These are phyloP conservation scores for Margaritifera margaritifera DNA, from an alignment of 2,888 invertebrate genomes.

Conservation along the genomic window DNA sequence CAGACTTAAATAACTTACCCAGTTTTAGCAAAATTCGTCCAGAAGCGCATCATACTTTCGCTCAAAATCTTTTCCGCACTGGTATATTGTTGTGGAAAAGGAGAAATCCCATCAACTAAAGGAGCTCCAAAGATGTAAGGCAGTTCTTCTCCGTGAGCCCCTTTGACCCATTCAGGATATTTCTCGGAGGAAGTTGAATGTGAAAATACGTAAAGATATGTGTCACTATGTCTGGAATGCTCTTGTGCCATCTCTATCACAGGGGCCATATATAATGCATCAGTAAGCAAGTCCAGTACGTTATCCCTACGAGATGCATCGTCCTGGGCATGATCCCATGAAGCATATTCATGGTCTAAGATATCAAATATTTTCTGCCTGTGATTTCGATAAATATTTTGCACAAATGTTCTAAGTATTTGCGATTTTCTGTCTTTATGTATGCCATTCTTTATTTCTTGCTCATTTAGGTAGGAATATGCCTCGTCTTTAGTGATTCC, in stretches of 20 bases:
- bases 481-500: slow-evolving; percentile 76
- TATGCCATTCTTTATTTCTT: slow-evolving; percentile 89
- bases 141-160: slow-evolving; percentile 67
- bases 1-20: slow-evolving; percentile 53
- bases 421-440: slow-evolving; percentile 91
- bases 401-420: slow-evolving; percentile 87
- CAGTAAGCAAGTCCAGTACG: slow-evolving; percentile 88
- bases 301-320: slow-evolving; percentile 89
- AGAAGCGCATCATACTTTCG: slow-evolving; percentile 68
- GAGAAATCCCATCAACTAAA: slow-evolving; percentile 65
- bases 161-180: slow-evolving; percentile 55
- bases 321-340: slow-evolving; percentile 82
- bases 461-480: slow-evolving; percentile 91
- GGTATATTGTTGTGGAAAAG: slow-evolving; percentile 61
- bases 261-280: slow-evolving; percentile 88
- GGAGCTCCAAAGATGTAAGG: slow-evolving; percentile 71
- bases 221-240: slow-evolving; percentile 82
- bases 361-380: slow-evolving; percentile 94
- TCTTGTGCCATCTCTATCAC: slow-evolving; percentile 90
- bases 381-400: slow-evolving; percentile 95
- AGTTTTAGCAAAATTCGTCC: slow-evolving; percentile 71
- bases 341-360: slow-evolving; percentile 95
- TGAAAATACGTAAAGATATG: slow-evolving; percentile 71
- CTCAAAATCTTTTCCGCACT: slow-evolving; percentile 62
- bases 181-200: slow-evolving; percentile 93